Evolutionary conservation across 92 coral and sea anemone species (phyloP), one percentile per base, ranked within the genome.

Genomic region (Siderastrea siderea): DNA sequence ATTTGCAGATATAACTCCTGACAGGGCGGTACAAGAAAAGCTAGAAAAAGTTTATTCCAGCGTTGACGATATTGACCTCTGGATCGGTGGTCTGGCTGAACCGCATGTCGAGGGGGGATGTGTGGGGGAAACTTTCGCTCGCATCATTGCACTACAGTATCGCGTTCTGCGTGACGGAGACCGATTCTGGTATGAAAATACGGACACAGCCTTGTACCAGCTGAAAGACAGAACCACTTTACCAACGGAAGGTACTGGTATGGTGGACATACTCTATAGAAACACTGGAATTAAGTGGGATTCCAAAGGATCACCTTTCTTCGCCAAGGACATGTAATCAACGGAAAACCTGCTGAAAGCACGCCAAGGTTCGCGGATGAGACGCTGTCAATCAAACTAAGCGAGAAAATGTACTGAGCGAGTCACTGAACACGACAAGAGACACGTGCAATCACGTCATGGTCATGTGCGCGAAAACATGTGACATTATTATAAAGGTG

Each of bases 31-130:
- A 2, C 95, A 87, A 73, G 91, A 89, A 59, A 91, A 95, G 86
- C 85, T 97, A 3, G 85, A 82, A 65, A 69, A 89, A 70, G 87
- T 97, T 3, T 97, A 94, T 89, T 62, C 95, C 7, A 95, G 82
- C 87, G 72, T 96, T 47, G 91, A 97, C 63, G 98, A 97, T 63
- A 69, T 97, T n/a, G 99, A 97, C 75, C 71, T 95, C 71, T 95
- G 98, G 99, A 94, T 97, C 54, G 99, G 95, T 10, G 99, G 98
- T 26, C 80, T 97, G 59, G 99, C 99, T 0, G 99, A 97, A 75
- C 83, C 93, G 10, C 98, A 96, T 75, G 95, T 97, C 15, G 96
- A 93, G 45, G 98, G 98, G 67, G 99, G 99, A 43, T 95, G 98
- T 49, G 99, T 97, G 16, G 99, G 99, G 44, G 98, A 97, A 68